Evolutionary conservation across 2,888 invertebrate species (phyloP).

Genomic region (Choreutis nemorana): DNA sequence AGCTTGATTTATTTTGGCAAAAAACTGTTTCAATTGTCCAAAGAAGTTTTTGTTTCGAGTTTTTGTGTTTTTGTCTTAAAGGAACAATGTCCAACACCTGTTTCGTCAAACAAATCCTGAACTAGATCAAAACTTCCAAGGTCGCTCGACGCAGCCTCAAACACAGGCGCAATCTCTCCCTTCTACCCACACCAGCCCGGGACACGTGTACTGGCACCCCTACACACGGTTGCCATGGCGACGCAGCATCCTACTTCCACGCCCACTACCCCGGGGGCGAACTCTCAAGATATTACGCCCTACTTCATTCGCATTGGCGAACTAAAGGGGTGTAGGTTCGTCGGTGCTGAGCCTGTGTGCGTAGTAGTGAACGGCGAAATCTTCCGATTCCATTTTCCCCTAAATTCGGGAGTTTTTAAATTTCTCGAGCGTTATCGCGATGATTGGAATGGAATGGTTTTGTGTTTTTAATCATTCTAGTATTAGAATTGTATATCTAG

Average conservation of each 20-base stretch:
- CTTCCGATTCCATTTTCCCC: conserved; percentile 29
- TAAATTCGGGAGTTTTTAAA: conserved; percentile 1
- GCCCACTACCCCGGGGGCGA: conserved; percentile 64
- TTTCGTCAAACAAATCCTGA: no score
- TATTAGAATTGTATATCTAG: no score
- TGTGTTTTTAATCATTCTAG: no score
- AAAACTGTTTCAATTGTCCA: no score
- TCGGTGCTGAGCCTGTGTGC: conserved; percentile 39
- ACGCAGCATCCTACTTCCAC: conserved; percentile 70
- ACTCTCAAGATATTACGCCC: conserved; percentile 65
- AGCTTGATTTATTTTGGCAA: no score
- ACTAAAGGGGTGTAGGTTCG: conserved; percentile 56
- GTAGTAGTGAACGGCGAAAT: conserved; percentile 33
- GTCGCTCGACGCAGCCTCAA: conserved; percentile 30
- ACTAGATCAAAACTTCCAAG: conserved; percentile 59
- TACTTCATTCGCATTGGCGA: conserved; percentile 61
- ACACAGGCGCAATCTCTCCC: conserved; percentile 24
- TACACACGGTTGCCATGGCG: conserved; percentile 65
- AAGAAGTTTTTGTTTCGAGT: no score
- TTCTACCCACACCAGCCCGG: conserved; percentile 31
- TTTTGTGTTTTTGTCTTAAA: no score
- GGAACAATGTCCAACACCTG: no score
- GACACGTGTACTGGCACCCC: conserved; percentile 45
- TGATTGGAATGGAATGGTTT: no score
- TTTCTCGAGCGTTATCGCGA: conserved; percentile 2